These are phyloP conservation scores for Galemys pyrenaicus DNA, from an alignment of 2,113 vertebrate genomes.

Conservation along the genomic window DNA sequence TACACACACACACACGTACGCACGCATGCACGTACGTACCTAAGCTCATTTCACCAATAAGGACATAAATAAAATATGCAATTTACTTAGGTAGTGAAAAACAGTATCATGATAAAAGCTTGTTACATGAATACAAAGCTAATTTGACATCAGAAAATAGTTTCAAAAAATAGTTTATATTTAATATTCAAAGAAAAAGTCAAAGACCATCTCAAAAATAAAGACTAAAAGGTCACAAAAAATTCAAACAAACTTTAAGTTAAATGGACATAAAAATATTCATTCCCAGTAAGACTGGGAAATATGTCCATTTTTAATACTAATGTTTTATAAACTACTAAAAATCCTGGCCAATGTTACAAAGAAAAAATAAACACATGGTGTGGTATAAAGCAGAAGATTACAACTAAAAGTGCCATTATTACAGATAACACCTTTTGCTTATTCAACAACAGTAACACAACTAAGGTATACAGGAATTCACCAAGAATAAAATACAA, in stretches of 20 bases:
- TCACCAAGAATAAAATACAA: not conserved
- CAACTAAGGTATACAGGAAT: not conserved
- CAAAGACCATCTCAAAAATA: not conserved
- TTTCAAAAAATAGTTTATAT: conserved; percentile 31
- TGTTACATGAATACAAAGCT: not conserved
- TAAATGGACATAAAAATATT: not conserved
- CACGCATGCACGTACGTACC: not conserved
- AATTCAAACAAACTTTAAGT: not conserved
- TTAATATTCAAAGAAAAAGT: not conserved
- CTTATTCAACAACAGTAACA: not conserved
- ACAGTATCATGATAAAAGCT: not conserved
- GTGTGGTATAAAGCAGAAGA: not conserved
- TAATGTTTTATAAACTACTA: not conserved
- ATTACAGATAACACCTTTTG: conserved; percentile 21
- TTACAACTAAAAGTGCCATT: conserved; percentile 25
- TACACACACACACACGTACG: not conserved
- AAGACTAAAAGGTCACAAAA: not conserved
- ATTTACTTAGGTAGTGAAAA: not conserved
- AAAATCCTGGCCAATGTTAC: not conserved
- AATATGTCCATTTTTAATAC: not conserved
- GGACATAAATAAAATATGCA: not conserved
- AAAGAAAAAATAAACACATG: not conserved
- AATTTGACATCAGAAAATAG: not conserved
- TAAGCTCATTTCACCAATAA: conserved; percentile 21
- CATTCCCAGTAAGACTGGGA: not conserved